Evolutionary conservation across 1,140 invertebrate genomes (phyloP).

Genomic region (Chlorops oryzae): DNA sequence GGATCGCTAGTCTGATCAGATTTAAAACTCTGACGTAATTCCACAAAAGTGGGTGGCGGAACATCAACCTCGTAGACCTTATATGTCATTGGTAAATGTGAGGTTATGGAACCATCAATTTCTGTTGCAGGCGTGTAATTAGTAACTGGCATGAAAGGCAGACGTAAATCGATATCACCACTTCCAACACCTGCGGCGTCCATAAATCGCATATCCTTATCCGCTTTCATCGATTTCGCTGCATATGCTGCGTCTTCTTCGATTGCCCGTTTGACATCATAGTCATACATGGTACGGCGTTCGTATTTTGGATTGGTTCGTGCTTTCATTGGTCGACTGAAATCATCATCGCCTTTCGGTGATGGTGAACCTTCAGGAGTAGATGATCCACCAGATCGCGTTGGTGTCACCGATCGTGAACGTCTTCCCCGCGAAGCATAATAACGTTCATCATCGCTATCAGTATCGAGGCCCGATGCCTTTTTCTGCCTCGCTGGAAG

Average conservation of each 20-base stretch:
- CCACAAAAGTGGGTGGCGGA: constrained; percentile 66
- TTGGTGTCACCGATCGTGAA: constrained; percentile 32
- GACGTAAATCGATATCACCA: constrained; percentile 68
- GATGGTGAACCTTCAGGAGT: constrained; percentile 33
- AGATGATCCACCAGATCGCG: constrained; percentile 15
- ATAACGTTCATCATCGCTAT: constrained; percentile 4
- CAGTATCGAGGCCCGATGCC: no score
- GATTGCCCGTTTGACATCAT: constrained; percentile 13
- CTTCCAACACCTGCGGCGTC: constrained; percentile 17
- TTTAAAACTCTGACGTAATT: constrained; percentile 62
- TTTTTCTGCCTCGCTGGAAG: no score
- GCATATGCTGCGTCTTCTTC: constrained; percentile 18
- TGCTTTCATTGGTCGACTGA: background rate
- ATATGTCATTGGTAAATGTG: constrained; percentile 67
- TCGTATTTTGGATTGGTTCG: constrained; percentile 14
- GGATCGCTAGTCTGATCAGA: constrained; percentile 67
- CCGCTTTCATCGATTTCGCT: constrained; percentile 11
- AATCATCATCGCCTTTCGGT: constrained; percentile 12
- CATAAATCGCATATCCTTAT: constrained; percentile 18
- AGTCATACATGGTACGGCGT: constrained; percentile 37
- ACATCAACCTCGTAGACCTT: constrained; percentile 58
- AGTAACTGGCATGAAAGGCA: constrained; percentile 70
- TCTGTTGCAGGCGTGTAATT: constrained; percentile 75
- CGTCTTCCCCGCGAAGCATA: constrained; percentile 2
- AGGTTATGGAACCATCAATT: constrained; percentile 73